phyloP scores from a whole-genome alignment of 2,797 vertebrate species.

The Meriones psammophilus region DNA sequence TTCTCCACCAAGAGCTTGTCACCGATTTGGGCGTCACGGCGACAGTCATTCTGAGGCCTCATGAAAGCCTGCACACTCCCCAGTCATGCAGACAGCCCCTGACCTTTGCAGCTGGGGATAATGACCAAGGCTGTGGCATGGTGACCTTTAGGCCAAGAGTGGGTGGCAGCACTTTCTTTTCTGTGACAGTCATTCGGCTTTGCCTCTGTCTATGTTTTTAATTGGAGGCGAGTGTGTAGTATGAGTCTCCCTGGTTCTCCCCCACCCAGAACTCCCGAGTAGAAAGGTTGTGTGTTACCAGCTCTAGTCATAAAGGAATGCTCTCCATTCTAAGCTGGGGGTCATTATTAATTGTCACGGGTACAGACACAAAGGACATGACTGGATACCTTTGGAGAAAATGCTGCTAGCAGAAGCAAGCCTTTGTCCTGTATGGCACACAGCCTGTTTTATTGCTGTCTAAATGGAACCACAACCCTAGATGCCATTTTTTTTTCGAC shows the following conservation, averaged over 20 bases:
- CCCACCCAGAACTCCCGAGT: not conserved
- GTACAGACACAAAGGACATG: constrained; percentile 89
- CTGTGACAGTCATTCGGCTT: constrained; percentile 70
- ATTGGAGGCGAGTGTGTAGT: constrained; percentile 58
- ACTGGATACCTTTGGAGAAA: constrained; percentile 86
- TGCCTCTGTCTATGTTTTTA: constrained; percentile 72
- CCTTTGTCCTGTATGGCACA: constrained; percentile 15
- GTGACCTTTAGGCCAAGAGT: constrained; percentile 80
- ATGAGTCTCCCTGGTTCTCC: constrained; percentile 49
- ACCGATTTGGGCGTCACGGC: constrained; percentile 49
- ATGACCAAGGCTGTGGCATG: constrained; percentile 63
- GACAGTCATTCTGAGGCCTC: constrained; percentile 35
- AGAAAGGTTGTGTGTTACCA: constrained; percentile 79
- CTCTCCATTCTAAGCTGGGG: constrained; percentile 86
- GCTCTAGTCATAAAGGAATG: constrained; percentile 85
- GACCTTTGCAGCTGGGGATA: constrained; percentile 76
- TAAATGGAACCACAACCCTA: not conserved
- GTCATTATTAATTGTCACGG: constrained; percentile 88
- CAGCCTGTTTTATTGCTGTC: not conserved
- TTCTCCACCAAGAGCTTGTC: constrained; percentile 62
- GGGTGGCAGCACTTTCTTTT: constrained; percentile 70
- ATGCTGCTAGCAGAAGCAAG: constrained; percentile 72
- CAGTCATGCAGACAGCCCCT: constrained; percentile 68
- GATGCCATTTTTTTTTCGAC: constrained; percentile 27
- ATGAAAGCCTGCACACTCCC: constrained; percentile 71